Evolutionary conservation across 1,140 invertebrate genomes (phyloP), one percentile per base, ranked within the genome.

Genomic region (Forficula auricularia): DNA sequence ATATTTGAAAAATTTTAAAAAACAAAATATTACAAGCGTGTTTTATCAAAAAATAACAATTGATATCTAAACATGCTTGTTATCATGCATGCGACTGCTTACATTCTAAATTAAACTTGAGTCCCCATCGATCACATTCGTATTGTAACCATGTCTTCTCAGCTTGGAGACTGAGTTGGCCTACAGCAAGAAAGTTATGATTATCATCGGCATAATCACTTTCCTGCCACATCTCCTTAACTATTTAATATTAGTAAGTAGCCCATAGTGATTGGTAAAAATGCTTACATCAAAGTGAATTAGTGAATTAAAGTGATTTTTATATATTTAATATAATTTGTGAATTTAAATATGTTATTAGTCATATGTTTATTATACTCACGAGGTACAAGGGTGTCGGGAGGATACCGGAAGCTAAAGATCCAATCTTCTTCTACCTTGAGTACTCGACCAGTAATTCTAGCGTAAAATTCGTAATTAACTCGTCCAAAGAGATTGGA

Each of bases 381-480:
- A 82, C 82, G 74, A 48, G 81, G 71, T 66, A 85, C 58, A 60
- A 74, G 50, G 42, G 74, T 77, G 52, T 85, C 81, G 27, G 84
- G 82, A 30, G 87, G 86, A 63, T 88, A 87, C 45, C 85, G 73
- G 62, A 91, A 91, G 49, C 84, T 87, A 63, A 89, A 90, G 52
- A 89, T 87, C 85, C 87, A 91, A 59, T 91, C 83, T 59, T 90
- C 84, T 61, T 90, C 84, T 15, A 92, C 84, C 54, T 86, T 81
- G 19, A 94, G 63, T 50, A 91, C 83, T 38, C 88, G 67, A 1
- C 89, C 88, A n/a, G 88, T 92, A 32, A 92, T 89, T 16, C 85
- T 71, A 3, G 90, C 89, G 63, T 98, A 98, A 63, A 90, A 98
- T 63, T 96, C 88, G 57, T 98, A 96, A 61, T 96, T 97, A 33